These are phyloP conservation scores for Montipora capitata DNA, from an alignment of 92 coral and sea anemone species.

Conservation along the genomic window DNA sequence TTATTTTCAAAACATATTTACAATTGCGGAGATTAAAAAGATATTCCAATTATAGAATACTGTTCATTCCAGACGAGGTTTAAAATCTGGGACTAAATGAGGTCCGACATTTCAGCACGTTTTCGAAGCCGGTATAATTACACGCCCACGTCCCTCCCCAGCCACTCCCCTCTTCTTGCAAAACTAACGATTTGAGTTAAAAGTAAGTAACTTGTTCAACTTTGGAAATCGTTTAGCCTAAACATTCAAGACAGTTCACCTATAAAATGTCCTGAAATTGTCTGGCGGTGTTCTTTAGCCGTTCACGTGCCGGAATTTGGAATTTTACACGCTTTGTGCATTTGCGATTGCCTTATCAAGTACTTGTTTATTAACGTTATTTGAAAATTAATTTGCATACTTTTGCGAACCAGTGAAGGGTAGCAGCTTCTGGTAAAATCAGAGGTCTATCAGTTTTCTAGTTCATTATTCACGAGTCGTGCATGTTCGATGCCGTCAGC, in stretches of 20 bases:
- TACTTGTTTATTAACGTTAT: background rate
- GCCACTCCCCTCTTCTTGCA: too few relatives aligned
- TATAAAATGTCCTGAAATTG: too few relatives aligned
- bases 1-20: too few relatives aligned
- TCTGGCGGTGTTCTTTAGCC: background rate
- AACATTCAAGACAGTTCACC: too few relatives aligned
- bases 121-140: background rate
- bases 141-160: background rate
- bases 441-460: background rate
- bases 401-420: background rate
- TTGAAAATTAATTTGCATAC: background rate
- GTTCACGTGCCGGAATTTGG: conserved; percentile 22
- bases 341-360: background rate
- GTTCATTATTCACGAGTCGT: too few relatives aligned
- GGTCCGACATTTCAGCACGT: background rate
- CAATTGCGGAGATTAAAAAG: background rate
- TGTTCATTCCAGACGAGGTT: background rate
- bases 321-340: conserved; percentile 15
- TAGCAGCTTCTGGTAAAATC: background rate
- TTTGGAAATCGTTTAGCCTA: too few relatives aligned
- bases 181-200: too few relatives aligned
- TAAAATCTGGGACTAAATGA: background rate
- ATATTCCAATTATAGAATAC: background rate
- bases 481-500: too few relatives aligned
- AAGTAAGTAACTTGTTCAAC: too few relatives aligned